Conservation (phyloP, 2,888 invertebrate genomes). For the Pyrrhia umbra region DNA sequence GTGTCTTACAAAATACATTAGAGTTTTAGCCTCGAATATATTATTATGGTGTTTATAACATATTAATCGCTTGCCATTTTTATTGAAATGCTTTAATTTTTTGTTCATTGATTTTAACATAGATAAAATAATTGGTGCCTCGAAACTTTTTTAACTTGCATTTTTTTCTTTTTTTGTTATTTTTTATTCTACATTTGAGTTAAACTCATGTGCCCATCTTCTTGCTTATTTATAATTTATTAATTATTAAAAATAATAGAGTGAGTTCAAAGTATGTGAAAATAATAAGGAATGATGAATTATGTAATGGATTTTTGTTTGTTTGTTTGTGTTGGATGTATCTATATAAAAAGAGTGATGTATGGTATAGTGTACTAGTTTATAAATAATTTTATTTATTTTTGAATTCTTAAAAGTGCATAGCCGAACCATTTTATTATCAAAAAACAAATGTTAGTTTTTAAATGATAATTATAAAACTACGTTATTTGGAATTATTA, state of each 20-base stretch:
- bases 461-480: slow-evolving; percentile 12
- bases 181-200: slow-evolving; percentile 75
- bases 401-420: slow-evolving; percentile 56
- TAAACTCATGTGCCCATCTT: slow-evolving; percentile 83
- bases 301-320: slow-evolving; percentile 62
- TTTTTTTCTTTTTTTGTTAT: slow-evolving; percentile 39
- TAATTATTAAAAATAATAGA: slow-evolving; percentile 72
- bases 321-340: slow-evolving; percentile 71
- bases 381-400: slow-evolving; percentile 71
- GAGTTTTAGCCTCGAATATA: slow-evolving; percentile 75
- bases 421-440: slow-evolving; percentile 39
- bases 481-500: slow-evolving; percentile 16
- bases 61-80: slow-evolving; percentile 79
- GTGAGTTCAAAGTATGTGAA: slow-evolving; percentile 61
- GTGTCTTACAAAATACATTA: slow-evolving; percentile 62
- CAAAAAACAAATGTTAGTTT: slow-evolving; percentile 25
- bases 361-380: slow-evolving; percentile 66
- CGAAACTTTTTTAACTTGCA: slow-evolving; percentile 41
- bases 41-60: slow-evolving; percentile 65
- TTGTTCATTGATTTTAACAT: slow-evolving; percentile 34
- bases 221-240: slow-evolving; percentile 84
- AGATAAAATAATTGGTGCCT: slow-evolving; percentile 49
- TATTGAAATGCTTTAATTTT: slow-evolving; percentile 64
- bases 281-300: slow-evolving; percentile 46
- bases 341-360: slow-evolving; percentile 71